phyloP scores from a whole-genome alignment of 2,113 vertebrate species.

The Gymnarchus niloticus region DNA sequence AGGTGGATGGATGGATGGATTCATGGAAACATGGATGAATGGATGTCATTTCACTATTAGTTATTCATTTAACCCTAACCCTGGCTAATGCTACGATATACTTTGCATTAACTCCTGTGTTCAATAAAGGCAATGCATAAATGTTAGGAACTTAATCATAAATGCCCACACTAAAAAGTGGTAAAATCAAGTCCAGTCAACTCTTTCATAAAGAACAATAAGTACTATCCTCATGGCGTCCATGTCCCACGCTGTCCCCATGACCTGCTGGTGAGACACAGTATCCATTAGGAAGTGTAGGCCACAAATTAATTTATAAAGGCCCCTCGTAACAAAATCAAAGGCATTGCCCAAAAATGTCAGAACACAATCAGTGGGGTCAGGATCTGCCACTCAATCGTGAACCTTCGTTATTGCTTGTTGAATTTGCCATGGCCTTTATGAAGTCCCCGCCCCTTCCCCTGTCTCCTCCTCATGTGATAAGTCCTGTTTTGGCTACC shows the following conservation, averaged over 20 bases:
- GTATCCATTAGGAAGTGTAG: conserved; percentile 10
- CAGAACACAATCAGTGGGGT: conserved; percentile 29
- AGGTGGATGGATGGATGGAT: too few species aligned
- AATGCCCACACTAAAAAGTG: not conserved
- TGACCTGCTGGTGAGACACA: not conserved
- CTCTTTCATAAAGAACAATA: not conserved
- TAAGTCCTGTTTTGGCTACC: conserved; percentile 23
- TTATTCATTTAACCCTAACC: too few species aligned
- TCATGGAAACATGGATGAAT: too few species aligned
- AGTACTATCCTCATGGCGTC: not conserved
- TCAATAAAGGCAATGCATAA: not conserved
- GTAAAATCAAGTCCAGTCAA: not conserved
- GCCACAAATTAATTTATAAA: conserved; percentile 17
- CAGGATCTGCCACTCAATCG: conserved; percentile 22
- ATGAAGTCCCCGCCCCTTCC: conserved; percentile 13
- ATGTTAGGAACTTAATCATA: not conserved
- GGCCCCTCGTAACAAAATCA: conserved; percentile 20
- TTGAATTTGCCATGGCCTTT: conserved; percentile 36
- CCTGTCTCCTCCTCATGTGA: conserved; percentile 18
- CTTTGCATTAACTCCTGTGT: not conserved
- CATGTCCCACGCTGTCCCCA: not conserved
- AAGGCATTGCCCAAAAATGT: conserved; percentile 25
- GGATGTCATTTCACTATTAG: too few species aligned
- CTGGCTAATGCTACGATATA: not conserved
- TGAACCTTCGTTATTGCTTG: conserved; percentile 41